Conservation (phyloP, 1,140 invertebrate species). For the Drosophila repleta region DNA sequence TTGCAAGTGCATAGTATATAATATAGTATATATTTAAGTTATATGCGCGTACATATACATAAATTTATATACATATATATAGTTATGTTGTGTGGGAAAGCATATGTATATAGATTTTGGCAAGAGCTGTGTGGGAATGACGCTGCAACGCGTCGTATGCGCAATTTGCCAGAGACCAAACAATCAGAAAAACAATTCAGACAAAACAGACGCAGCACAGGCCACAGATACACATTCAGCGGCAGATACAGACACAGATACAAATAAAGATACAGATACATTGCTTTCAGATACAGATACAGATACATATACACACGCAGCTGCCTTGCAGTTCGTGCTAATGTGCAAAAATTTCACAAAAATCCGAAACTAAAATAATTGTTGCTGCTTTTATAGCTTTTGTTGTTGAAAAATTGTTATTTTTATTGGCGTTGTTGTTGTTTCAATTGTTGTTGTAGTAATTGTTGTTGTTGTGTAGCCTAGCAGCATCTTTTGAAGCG, state of each 20-base stretch:
- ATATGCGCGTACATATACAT: background rate
- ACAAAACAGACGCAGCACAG: conserved; percentile 16
- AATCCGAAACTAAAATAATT: conserved; percentile 36
- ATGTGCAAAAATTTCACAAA: conserved; percentile 49
- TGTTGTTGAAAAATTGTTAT: background rate
- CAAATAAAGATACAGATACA: conserved; percentile 13
- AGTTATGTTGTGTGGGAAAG: conserved; percentile 2
- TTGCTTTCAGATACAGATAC: conserved; percentile 19
- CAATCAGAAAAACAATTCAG: conserved; percentile 27
- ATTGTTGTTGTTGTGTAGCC: conserved; percentile 7
- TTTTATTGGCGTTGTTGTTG: no score
- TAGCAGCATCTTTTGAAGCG: conserved; percentile 20
- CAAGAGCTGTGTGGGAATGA: conserved; percentile 47
- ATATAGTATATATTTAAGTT: background rate
- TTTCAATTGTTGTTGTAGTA: no score
- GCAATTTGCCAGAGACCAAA: conserved; percentile 29
- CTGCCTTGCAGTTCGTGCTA: conserved; percentile 54
- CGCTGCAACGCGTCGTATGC: conserved; percentile 60
- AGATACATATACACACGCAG: conserved; percentile 17
- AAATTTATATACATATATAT: background rate
- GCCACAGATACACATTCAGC: background rate
- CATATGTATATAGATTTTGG: conserved; percentile 15
- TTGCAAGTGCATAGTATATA: background rate
- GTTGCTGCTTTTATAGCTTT: conserved; percentile 8
- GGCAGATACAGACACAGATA: background rate